Percentiles rank a stretch among this genome's conserved stretches.
These are phyloP conservation scores for Gymnocypris eckloni DNA, from an alignment of 2,797 vertebrate genomes.

Conservation along the genomic window DNA sequence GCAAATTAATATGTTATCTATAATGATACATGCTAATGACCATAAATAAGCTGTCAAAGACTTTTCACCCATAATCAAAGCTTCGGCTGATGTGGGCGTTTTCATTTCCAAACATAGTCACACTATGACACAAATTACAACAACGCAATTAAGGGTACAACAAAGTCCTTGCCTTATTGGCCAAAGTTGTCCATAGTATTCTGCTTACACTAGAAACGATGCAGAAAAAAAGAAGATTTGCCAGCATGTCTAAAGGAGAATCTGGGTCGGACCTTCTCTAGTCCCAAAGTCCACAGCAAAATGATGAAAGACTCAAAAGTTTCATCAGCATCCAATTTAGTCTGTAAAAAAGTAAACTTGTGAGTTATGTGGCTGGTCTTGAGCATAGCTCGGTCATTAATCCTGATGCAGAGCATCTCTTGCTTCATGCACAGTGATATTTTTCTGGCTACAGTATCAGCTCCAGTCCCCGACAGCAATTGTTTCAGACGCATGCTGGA, in stretches of 20 bases:
- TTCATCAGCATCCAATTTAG: slow-evolving; percentile 28
- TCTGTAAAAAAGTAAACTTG: slow-evolving; percentile 4
- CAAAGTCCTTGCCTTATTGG: slow-evolving; percentile 19
- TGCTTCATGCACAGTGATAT: slow-evolving; percentile 23
- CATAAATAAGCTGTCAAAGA: slow-evolving; percentile 58
- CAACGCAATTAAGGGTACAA: slow-evolving; percentile 13
- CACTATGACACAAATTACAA: slow-evolving; percentile 36
- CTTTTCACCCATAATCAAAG: slow-evolving; percentile 52
- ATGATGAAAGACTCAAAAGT: slow-evolving; percentile 48
- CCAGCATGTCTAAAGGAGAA: slow-evolving; percentile 30
- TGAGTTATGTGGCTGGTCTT: background rate
- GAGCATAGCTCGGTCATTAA: background rate
- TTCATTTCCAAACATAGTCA: slow-evolving; percentile 24
- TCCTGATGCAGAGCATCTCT: slow-evolving; percentile 9
- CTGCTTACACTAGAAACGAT: slow-evolving; percentile 27
- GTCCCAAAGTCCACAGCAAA: slow-evolving; percentile 49
- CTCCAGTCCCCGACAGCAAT: background rate
- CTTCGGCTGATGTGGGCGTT: slow-evolving; percentile 39
- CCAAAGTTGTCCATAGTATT: slow-evolving; percentile 36
- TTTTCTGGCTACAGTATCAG: slow-evolving; percentile 11
- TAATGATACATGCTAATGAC: slow-evolving; percentile 72
- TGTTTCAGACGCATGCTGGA: background rate
- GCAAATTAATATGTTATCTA: slow-evolving; percentile 76
- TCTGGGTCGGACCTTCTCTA: background rate
- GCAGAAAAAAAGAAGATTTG: slow-evolving; percentile 56